Evolutionary conservation across 2,888 invertebrate species (phyloP), one percentile per base, ranked within the genome.

Genomic region (Orchesella flavescens): DNA sequence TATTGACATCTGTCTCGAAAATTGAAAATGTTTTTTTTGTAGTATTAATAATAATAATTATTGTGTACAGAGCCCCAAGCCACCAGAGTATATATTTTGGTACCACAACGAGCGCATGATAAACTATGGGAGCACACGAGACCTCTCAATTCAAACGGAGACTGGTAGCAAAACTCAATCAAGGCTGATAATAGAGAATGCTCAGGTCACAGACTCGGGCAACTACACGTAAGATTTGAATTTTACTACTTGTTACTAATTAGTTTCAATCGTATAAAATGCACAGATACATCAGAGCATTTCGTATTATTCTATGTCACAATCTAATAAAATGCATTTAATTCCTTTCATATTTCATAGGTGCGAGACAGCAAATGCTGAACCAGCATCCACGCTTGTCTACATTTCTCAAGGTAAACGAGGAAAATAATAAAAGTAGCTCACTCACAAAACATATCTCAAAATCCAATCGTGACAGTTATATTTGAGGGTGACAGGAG

Each of bases 301-400:
- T n/a, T n/a, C n/a, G n/a, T n/a, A n/a, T n/a, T n/a, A n/a, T n/a
- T n/a, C n/a, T n/a, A n/a, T n/a, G n/a, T n/a, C n/a, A n/a, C n/a
- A n/a, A n/a, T n/a, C n/a, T n/a, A n/a, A n/a, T n/a, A n/a, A n/a
- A n/a, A n/a, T n/a, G n/a, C n/a, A n/a, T n/a, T n/a, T n/a, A n/a
- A n/a, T n/a, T n/a, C n/a, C n/a, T n/a, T n/a, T n/a, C n/a, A n/a
- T n/a, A n/a, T n/a, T n/a, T n/a, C n/a, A n/a, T n/a, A n/a, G n/a
- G n/a, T 96, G 96, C 92, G 94, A 94, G 90, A 95, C 96, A 89
- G 94, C 95, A 90, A 96, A 96, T 92, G 95, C 96, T 86, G 95
- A 95, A 91, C 94, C 96, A 86, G 96, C 96, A 89, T 95, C 94
- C 91, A 95, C 96, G 90, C 94, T 93, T 91, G 96, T 96, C 89